Evolutionary conservation across 2,113 vertebrate genomes (phyloP), one percentile per base, ranked within the genome.

Genomic region (Rhea americana): DNA sequence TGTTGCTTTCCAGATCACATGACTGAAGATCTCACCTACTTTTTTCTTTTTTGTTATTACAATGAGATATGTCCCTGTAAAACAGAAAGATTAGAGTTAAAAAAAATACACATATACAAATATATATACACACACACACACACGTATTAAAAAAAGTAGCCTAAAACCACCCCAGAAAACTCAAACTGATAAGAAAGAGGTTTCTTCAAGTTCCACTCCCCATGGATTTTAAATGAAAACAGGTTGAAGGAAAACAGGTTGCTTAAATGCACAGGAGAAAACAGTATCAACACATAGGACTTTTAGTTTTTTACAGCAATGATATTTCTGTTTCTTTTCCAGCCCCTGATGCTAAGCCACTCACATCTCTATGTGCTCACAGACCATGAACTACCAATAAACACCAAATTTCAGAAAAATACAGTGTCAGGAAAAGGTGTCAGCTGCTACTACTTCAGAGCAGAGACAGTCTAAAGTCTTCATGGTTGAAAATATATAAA

Each of bases 31-130:
- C 89, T 99, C 99, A 50, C 99, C 99, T 89, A 99, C 97, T 97
- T 99, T 99, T 89, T 96, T 98, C 98, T 98, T 99, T 98, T 98
- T 99, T 45, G 99, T 99, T 97, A 99, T 99, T 90, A 99, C 98
- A 83, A 99, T 98, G 87, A 99, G 98, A 93, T 99, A 99, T 2
- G 98, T 98, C 50, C 99, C 99, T 99, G 94, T n/a, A 94, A 87
- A 87, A 74, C 43, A 48, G 41, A 89, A 91, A 51, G 25, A 71
- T 39, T 24, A 72, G 25, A 78, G 35, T 88, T 56, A 13, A 7
- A 83, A 45, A 11, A 32, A 25, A 35, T 35, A 35, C 35, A 35
- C 35, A 35, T 35, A 35, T 35, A 35, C 35, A 35, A 35, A 35
- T 35, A 35, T 35, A 35, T 11, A 37, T 30, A 37, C 13, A 35